phyloP scores from a whole-genome alignment of 92 coral and sea anemone genomes.

The Phenganax marumi region DNA sequence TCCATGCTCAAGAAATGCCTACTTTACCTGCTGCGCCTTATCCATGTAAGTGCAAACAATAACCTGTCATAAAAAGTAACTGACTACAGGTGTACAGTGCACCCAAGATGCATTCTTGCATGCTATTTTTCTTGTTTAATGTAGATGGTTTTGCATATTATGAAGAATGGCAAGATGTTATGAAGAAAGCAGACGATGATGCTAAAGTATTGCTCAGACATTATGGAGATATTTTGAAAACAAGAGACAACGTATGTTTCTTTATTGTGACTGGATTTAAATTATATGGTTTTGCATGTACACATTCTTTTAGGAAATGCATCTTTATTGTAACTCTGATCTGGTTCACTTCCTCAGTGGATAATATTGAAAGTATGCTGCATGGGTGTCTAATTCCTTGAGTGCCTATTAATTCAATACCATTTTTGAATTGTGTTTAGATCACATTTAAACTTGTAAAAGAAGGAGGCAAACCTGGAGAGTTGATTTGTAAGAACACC shows the following conservation, averaged over 20 bases:
- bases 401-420: neutral
- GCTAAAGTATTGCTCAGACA: slow-evolving; percentile 60
- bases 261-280: neutral
- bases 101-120: neutral
- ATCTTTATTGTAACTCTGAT: neutral
- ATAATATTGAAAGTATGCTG: too few relatives aligned
- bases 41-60: slow-evolving; percentile 60
- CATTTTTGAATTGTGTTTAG: neutral
- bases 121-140: slow-evolving; percentile 29
- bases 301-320: neutral
- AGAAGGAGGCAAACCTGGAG: slow-evolving; percentile 44
- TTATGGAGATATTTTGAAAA: slow-evolving; percentile 50
- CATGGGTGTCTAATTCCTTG: neutral
- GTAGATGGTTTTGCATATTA: slow-evolving; percentile 84
- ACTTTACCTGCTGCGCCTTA: slow-evolving; percentile 79
- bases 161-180: slow-evolving; percentile 76
- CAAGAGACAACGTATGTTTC: slow-evolving; percentile 17
- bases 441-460: slow-evolving; percentile 36
- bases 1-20: slow-evolving; percentile 89
- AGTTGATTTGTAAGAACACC: slow-evolving; percentile 26
- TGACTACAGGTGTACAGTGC: too few relatives aligned
- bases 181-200: slow-evolving; percentile 66
- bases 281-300: neutral
- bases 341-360: neutral
- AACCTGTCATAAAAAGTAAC: neutral